phyloP scores from a whole-genome alignment of 1,140 invertebrate species.

The Drosophila pachea region DNA sequence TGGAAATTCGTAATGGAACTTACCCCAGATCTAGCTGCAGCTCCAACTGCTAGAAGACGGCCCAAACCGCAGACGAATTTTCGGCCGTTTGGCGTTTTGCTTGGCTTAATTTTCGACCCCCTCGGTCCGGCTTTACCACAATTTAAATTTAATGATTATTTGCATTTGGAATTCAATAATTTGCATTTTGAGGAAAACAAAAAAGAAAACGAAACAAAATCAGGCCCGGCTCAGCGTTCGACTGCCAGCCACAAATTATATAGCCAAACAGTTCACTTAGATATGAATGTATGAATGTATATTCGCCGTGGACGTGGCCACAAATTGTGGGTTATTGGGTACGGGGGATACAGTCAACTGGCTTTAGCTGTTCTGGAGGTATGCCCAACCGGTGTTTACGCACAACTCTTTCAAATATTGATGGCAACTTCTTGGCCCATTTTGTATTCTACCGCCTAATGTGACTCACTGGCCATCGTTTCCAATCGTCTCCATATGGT shows the following conservation, averaged over 20 bases:
- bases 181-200: constrained; percentile 62
- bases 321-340: constrained; percentile 66
- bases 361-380: constrained; percentile 13
- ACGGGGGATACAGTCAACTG: constrained; percentile 72
- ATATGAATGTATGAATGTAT: constrained; percentile 31
- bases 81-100: constrained; percentile 25
- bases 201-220: constrained; percentile 19
- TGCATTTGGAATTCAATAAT: constrained; percentile 71
- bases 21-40: constrained; percentile 3
- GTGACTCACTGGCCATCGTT: constrained; percentile 32
- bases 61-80: constrained; percentile 30
- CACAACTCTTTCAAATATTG: constrained; percentile 41
- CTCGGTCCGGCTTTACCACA: constrained; percentile 36
- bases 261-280: constrained; percentile 34
- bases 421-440: constrained; percentile 18
- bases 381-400: constrained; percentile 22
- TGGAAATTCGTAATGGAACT: constrained; percentile 30
- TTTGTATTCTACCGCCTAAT: constrained; percentile 9
- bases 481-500: constrained; percentile 9
- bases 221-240: not conserved
- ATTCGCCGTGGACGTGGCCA: constrained; percentile 29
- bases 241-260: constrained; percentile 59
- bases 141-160: constrained; percentile 65
- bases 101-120: constrained; percentile 28
- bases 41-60: not conserved